Conservation (phyloP, 2,888 invertebrate genomes). For the Noctua janthina region DNA sequence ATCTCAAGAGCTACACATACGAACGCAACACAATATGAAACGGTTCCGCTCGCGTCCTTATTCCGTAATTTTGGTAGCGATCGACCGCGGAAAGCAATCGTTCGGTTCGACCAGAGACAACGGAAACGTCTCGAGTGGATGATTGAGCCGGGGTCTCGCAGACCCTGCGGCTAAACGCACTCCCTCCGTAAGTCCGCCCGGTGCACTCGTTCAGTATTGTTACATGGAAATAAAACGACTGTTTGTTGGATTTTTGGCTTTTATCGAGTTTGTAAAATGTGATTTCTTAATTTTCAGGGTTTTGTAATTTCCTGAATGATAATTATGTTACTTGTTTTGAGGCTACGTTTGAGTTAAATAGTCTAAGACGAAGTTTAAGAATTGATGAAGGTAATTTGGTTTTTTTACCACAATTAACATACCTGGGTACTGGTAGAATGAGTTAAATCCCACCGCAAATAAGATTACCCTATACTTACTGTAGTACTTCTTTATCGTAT, state of each 20-base stretch:
- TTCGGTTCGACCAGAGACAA: constrained; percentile 77
- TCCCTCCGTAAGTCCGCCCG: constrained; percentile 45
- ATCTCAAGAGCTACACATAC: constrained; percentile 19
- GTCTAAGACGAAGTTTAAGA: not conserved
- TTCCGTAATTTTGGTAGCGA: constrained; percentile 47
- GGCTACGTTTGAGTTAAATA: not conserved
- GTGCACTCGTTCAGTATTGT: constrained; percentile 62
- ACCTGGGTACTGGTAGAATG: not conserved
- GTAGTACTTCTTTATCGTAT: not conserved
- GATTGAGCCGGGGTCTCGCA: constrained; percentile 84
- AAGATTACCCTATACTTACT: not conserved
- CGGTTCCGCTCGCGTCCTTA: constrained; percentile 38
- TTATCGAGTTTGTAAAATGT: constrained; percentile 14
- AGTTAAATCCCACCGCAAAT: not conserved
- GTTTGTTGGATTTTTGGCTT: constrained; percentile 44
- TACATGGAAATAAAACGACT: constrained; percentile 44
- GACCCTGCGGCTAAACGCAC: constrained; percentile 69
- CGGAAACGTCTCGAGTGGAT: constrained; percentile 88
- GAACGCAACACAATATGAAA: constrained; percentile 36
- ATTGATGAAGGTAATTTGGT: too few relatives aligned
- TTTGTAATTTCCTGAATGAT: not conserved
- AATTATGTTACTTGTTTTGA: not conserved
- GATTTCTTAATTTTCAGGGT: not conserved
- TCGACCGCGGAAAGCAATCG: constrained; percentile 69
- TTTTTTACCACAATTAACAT: not conserved